These are phyloP conservation scores for Phainopepla nitens DNA, from an alignment of 2,113 vertebrate species.

Conservation along the genomic window DNA sequence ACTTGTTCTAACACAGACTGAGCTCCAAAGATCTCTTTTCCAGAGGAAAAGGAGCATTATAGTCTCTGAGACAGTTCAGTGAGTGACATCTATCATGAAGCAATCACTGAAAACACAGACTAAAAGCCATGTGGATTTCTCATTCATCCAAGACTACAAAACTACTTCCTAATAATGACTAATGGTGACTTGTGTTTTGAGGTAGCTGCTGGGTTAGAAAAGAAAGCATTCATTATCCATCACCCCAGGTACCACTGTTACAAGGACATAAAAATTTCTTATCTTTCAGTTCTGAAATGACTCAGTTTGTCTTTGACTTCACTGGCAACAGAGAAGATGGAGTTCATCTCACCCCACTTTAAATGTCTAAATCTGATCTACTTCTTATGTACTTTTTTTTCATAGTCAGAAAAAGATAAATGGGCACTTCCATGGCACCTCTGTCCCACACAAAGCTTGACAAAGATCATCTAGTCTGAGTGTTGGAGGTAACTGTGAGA, in stretches of 20 bases:
- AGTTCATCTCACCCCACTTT: not conserved
- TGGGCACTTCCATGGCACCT: not conserved
- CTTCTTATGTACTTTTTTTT: not conserved
- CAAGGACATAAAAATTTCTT: not conserved
- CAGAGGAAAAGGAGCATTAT: not conserved
- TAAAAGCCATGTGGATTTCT: not conserved
- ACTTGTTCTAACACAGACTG: not conserved
- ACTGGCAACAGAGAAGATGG: not conserved
- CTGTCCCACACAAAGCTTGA: not conserved
- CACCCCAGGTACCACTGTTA: not conserved
- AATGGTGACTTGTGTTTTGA: not conserved
- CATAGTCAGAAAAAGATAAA: not conserved
- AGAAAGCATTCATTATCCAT: not conserved
- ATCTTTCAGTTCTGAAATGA: not conserved
- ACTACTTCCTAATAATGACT: not conserved
- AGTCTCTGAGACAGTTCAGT: not conserved
- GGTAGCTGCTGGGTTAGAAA: not conserved
- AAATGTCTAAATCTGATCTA: not conserved
- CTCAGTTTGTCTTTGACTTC: not conserved
- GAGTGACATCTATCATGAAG: not conserved
- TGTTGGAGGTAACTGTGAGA: not conserved
- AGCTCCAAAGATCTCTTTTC: not conserved
- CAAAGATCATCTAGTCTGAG: not conserved
- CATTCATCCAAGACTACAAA: not conserved
- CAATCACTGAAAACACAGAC: not conserved